Evolutionary conservation across 2,113 vertebrate genomes (phyloP).

Genomic region (Mustelus asterias): DNA sequence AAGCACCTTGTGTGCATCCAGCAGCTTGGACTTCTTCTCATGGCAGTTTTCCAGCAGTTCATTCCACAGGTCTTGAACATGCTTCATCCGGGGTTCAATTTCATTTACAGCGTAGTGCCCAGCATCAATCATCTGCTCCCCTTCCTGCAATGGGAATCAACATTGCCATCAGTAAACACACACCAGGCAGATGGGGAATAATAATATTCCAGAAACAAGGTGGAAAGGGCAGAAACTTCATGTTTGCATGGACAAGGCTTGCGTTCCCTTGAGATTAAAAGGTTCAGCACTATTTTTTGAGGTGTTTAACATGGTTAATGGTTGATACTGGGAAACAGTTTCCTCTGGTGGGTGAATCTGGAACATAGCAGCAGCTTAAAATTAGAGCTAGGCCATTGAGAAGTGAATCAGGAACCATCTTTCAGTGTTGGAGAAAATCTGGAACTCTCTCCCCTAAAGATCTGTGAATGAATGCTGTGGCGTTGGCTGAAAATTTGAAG

Average conservation of each 20-base stretch:
- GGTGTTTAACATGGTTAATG: not conserved
- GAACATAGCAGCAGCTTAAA: not conserved
- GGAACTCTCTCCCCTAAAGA: not conserved
- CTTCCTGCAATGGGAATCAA: conserved; percentile 58
- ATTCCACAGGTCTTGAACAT: conserved; percentile 70
- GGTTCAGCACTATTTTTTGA: not conserved
- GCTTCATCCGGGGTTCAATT: conserved; percentile 60
- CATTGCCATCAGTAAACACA: not conserved
- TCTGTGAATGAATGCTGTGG: not conserved
- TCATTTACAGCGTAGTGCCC: conserved; percentile 54
- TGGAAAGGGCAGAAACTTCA: not conserved
- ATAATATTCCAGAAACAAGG: not conserved
- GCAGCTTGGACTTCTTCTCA: conserved; percentile 63
- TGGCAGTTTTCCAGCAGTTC: conserved; percentile 63
- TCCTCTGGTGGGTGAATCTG: not conserved
- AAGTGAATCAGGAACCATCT: not conserved
- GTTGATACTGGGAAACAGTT: not conserved
- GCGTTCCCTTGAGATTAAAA: not conserved
- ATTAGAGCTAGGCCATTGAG: not conserved
- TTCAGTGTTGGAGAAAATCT: not conserved
- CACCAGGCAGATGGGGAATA: not conserved
- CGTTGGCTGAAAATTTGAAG: too few relatives aligned
- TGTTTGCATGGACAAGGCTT: not conserved
- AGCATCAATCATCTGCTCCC: conserved; percentile 62
- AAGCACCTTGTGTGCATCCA: conserved; percentile 69